Evolutionary conservation across 2,113 vertebrate species (phyloP).

Genomic region (Piliocolobus tephrosceles): DNA sequence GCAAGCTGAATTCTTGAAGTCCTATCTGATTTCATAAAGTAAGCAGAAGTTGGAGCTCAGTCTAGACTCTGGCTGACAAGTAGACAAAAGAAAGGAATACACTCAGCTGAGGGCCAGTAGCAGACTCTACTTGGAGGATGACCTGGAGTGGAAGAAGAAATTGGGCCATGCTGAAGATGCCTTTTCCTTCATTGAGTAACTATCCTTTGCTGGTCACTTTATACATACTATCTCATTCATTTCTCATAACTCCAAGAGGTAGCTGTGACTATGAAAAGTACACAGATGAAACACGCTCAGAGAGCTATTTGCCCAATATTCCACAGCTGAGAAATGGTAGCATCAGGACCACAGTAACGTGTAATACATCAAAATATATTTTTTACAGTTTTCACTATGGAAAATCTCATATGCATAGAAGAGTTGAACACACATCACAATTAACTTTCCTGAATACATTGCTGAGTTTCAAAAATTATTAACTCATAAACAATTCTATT

Average conservation of each 20-base stretch:
- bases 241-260: neutral
- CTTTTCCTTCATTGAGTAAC: neutral
- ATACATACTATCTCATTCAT: neutral
- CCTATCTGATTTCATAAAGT: constrained; percentile 71
- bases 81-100: constrained; percentile 39
- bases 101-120: neutral
- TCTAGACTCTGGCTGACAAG: constrained; percentile 55
- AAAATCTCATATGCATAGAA: neutral
- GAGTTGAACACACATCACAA: neutral
- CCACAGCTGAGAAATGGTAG: neutral
- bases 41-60: constrained; percentile 51
- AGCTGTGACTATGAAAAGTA: neutral
- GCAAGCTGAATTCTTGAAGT: constrained; percentile 60
- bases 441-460: neutral
- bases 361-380: neutral
- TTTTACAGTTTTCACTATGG: neutral
- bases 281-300: neutral
- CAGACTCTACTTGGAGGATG: neutral
- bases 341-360: neutral
- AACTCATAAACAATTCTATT: neutral
- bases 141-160: neutral
- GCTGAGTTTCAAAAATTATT: neutral
- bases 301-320: neutral
- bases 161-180: rapidly evolving
- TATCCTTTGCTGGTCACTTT: too few relatives aligned